Conservation (phyloP, 2,797 vertebrate species). For the Halcyon badia region DNA sequence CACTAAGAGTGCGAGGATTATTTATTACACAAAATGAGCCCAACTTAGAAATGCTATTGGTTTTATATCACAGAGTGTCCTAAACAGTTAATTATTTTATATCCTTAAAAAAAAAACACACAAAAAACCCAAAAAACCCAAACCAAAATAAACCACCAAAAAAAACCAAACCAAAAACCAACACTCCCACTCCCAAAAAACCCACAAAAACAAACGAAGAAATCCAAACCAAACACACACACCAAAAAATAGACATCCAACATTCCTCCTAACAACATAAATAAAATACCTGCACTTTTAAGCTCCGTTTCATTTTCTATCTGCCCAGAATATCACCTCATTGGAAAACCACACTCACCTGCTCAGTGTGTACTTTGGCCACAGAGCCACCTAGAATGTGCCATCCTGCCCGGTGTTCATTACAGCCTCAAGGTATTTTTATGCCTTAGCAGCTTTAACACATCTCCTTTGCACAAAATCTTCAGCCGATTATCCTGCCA, state of each 20-base stretch:
- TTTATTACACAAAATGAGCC: background rate
- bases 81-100: background rate
- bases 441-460: background rate
- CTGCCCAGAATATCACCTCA: background rate
- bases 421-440: background rate
- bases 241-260: background rate
- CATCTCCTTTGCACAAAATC: background rate
- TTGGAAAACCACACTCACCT: background rate
- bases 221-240: no score
- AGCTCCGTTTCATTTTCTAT: background rate
- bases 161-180: no score
- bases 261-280: background rate
- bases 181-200: background rate
- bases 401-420: background rate
- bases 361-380: background rate
- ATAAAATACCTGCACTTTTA: background rate
- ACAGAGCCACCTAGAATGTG: no score
- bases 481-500: background rate
- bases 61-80: background rate
- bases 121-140: no score
- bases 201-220: background rate
- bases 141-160: no score
- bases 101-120: background rate
- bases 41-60: background rate
- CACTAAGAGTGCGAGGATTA: slow-evolving; percentile 2